Base-by-base conservation (phyloP, 2,797 vertebrate genomes). In the Crypturellus tataupa region DNA sequence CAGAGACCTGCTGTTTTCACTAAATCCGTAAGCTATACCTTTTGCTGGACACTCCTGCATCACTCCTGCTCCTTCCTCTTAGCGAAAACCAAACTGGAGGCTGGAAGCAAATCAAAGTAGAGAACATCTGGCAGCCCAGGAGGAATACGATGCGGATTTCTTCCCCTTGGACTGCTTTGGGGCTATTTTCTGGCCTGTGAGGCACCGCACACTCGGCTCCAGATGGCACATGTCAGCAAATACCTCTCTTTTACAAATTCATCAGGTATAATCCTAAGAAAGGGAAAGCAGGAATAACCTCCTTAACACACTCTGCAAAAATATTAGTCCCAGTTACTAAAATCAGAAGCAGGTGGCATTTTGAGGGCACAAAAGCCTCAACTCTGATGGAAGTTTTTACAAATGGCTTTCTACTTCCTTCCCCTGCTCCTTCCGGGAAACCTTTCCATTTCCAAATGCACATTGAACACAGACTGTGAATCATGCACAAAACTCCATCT, bases 191-290 rank as follows among this genome's bases (percentile, higher is more conserved):
- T 87, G 89, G 77, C 75, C 12, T 2, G n/a, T 31, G 9, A 25
- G 2, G 65, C 90, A 97, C 49, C 62, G 80, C 49, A 63, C n/a
- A 5, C 10, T 0, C 89, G 78, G 85, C 72, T 95, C 72, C 1
- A 16, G 80, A 92, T 37, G 94, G 93, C 70, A 91, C 70, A 51
- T 73, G 92, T 95, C 95, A 95, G 94, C 95, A 95, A 69, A 91
- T 91, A 93, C 67, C 84, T 87, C 87, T 71, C 14, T 5, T 55
- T 87, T 76, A 44, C 63, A 60, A 27, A 86, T 76, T 46, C 73
- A 40, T 49, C 90, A 92, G 80, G 77, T 87, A 65, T 15, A 49
- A 63, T 9, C n/a, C 27, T 3, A 93, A 69, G 63, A 81, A 95
- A 76, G 65, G 7, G 13, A 83, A 83, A 76, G 56, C 31, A 56